Evolutionary conservation across 2,113 vertebrate genomes (phyloP).

Genomic region (Epinephelus fuscoguttatus): DNA sequence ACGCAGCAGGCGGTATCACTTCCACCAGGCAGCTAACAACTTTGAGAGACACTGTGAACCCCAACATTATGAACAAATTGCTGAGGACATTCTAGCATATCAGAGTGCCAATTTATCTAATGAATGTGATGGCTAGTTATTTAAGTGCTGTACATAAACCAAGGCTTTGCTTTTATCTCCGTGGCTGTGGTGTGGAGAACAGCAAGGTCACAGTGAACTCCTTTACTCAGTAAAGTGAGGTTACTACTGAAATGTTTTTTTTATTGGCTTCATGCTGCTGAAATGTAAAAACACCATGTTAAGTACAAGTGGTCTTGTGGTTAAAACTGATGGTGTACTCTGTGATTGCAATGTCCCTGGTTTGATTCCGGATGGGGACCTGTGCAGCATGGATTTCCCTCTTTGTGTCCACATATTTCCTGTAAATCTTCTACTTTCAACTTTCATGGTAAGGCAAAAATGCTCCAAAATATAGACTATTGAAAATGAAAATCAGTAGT

Average conservation of each 20-base stretch:
- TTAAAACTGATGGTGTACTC: neutral
- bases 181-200: slow-evolving; percentile 3
- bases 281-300: neutral
- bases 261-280: neutral
- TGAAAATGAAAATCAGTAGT: too few species aligned
- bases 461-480: too few species aligned
- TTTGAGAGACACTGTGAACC: slow-evolving; percentile 55
- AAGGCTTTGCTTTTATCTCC: neutral
- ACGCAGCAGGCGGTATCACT: slow-evolving; percentile 60
- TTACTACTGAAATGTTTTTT: neutral
- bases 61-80: slow-evolving; percentile 55
- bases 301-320: neutral
- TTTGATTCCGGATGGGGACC: neutral
- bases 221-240: neutral
- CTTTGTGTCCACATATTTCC: neutral
- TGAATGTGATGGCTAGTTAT: slow-evolving; percentile 34
- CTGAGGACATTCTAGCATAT: slow-evolving; percentile 19
- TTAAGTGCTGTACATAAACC: slow-evolving; percentile 15
- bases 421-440: too few species aligned
- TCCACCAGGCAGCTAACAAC: slow-evolving; percentile 63
- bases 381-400: neutral
- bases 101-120: slow-evolving; percentile 54
- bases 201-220: neutral
- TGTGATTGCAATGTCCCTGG: neutral
- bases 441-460: neutral